phyloP scores from a whole-genome alignment of 35 echinoderm and acorn worm species.

The Eucidaris tribuloides region DNA sequence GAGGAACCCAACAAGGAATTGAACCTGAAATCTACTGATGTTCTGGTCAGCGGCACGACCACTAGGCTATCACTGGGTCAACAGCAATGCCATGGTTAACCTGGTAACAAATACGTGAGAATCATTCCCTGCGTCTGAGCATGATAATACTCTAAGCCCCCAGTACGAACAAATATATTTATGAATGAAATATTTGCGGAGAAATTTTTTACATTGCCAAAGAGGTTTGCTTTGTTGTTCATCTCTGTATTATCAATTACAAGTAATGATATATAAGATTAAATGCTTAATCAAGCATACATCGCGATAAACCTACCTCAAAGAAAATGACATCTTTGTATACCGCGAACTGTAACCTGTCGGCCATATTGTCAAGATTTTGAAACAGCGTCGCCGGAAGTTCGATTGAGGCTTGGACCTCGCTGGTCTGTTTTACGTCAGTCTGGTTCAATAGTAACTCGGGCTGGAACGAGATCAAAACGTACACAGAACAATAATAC shows the following conservation, averaged over 20 bases:
- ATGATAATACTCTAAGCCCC: too few relatives aligned
- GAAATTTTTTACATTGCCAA: too few relatives aligned
- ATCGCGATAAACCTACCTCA: conserved; percentile 1
- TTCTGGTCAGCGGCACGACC: too few relatives aligned
- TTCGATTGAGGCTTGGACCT: conserved; percentile 14
- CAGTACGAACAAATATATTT: too few relatives aligned
- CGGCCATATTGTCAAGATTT: neutral
- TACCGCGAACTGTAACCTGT: conserved; percentile 35
- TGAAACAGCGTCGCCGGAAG: conserved; percentile 34
- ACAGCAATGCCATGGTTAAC: too few relatives aligned
- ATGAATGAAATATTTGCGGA: too few relatives aligned
- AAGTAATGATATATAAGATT: neutral
- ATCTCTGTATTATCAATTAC: too few relatives aligned
- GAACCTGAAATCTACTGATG: neutral
- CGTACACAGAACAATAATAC: neutral
- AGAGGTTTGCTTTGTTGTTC: too few relatives aligned
- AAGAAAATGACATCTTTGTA: conserved; percentile 52
- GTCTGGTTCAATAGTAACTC: neutral
- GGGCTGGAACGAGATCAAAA: neutral
- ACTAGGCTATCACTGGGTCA: too few relatives aligned
- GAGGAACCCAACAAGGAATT: too few relatives aligned
- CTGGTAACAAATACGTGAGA: too few relatives aligned
- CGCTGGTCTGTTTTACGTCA: neutral
- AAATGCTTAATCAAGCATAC: neutral
- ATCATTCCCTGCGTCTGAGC: too few relatives aligned